phyloP scores from a whole-genome alignment of 2,888 invertebrate species.

The Erannis defoliaria region DNA sequence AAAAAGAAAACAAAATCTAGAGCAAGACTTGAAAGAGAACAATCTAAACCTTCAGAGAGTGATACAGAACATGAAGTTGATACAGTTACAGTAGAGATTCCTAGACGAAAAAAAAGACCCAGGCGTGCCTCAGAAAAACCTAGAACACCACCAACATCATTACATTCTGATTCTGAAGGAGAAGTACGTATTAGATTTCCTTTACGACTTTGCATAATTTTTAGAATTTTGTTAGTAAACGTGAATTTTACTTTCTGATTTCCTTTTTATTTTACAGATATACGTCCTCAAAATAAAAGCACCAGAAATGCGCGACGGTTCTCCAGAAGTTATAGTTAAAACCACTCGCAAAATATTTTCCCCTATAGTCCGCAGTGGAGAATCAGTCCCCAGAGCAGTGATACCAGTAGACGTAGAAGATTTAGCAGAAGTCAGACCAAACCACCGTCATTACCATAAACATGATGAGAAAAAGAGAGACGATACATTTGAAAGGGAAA shows the following conservation, averaged over 20 bases:
- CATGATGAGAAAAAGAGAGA: conserved; percentile 45
- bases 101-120: conserved; percentile 77
- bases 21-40: conserved; percentile 80
- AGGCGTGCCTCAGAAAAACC: conserved; percentile 78
- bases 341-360: conserved; percentile 93
- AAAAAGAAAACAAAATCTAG: conserved; percentile 81
- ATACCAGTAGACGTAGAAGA: conserved; percentile 77
- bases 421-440: conserved; percentile 69
- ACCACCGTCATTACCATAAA: conserved; percentile 53
- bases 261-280: conserved; percentile 58
- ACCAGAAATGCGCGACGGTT: conserved; percentile 71
- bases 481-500: conserved; percentile 54
- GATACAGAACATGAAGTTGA: conserved; percentile 81
- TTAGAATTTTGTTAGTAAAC: neutral
- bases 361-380: conserved; percentile 88
- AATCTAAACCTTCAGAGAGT: conserved; percentile 82
- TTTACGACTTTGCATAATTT: neutral
- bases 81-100: conserved; percentile 83
- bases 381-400: conserved; percentile 82
- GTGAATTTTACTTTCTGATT: neutral
- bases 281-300: conserved; percentile 79
- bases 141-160: conserved; percentile 74
- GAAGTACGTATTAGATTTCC: conserved; percentile 62
- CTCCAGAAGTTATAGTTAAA: conserved; percentile 91
- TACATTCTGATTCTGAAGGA: conserved; percentile 81